Conservation (phyloP, 2,113 vertebrate genomes). For the Gopherus flavomarginatus region DNA sequence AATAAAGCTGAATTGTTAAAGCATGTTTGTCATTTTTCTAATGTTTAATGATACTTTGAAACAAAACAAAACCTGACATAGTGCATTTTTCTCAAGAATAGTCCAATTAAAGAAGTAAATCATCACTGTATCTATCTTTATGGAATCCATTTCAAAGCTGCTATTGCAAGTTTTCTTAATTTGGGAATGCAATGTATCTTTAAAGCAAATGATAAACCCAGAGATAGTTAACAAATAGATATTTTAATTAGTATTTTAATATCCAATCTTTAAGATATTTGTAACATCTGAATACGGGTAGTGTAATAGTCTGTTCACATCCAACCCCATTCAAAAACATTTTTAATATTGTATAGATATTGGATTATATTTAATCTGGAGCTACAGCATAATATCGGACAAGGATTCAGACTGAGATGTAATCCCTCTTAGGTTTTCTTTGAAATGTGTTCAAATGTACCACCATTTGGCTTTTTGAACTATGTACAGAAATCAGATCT, state of each 20-base stretch:
- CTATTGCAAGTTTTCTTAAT: neutral
- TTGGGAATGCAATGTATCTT: neutral
- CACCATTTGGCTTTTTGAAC: neutral
- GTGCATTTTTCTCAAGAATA: neutral
- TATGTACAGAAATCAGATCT: neutral
- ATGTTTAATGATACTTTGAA: neutral
- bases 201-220: neutral
- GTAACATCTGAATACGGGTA: accelerated
- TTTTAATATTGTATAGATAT: neutral
- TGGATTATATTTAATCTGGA: neutral
- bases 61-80: neutral
- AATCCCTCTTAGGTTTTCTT: neutral
- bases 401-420: neutral
- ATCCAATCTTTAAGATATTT: neutral
- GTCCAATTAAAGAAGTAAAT: neutral
- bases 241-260: neutral
- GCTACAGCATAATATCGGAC: neutral
- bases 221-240: neutral
- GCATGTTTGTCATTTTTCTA: neutral
- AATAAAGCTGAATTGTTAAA: neutral
- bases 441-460: neutral
- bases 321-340: neutral
- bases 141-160: neutral
- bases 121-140: neutral
- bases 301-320: accelerated